Conservation (phyloP, 2,113 vertebrate species). For the Lepisosteus oculatus region DNA sequence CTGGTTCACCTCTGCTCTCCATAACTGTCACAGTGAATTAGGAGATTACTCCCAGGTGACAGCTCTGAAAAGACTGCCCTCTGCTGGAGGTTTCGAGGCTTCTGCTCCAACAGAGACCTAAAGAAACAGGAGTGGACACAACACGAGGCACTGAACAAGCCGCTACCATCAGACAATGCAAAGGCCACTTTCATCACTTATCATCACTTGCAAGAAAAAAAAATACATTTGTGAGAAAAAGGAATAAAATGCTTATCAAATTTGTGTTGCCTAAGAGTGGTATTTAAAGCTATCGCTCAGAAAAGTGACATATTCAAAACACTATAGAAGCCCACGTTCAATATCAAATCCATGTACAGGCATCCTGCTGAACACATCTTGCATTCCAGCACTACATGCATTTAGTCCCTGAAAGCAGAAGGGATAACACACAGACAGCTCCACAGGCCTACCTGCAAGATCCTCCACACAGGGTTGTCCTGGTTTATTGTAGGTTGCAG, state of each 20-base stretch:
- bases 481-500: slow-evolving; percentile 76
- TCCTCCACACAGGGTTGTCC: slow-evolving; percentile 81
- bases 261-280: too few relatives aligned
- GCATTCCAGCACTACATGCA: neutral
- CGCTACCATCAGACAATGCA: neutral
- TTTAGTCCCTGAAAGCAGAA: neutral
- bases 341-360: neutral
- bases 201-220: too few relatives aligned
- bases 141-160: neutral
- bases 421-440: neutral
- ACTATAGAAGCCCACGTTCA: neutral
- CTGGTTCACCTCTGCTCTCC: neutral
- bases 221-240: too few relatives aligned
- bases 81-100: neutral
- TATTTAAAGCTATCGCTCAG: too few relatives aligned
- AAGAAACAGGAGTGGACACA: too few relatives aligned
- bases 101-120: too few relatives aligned
- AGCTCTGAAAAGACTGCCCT: neutral
- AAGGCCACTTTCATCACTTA: too few relatives aligned
- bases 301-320: too few relatives aligned
- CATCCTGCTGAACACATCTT: neutral
- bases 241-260: too few relatives aligned
- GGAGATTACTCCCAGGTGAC: neutral
- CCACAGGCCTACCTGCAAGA: slow-evolving; percentile 71
- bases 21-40: neutral